Conservation (phyloP, 1,140 invertebrate genomes). For the Octopus sinensis region DNA sequence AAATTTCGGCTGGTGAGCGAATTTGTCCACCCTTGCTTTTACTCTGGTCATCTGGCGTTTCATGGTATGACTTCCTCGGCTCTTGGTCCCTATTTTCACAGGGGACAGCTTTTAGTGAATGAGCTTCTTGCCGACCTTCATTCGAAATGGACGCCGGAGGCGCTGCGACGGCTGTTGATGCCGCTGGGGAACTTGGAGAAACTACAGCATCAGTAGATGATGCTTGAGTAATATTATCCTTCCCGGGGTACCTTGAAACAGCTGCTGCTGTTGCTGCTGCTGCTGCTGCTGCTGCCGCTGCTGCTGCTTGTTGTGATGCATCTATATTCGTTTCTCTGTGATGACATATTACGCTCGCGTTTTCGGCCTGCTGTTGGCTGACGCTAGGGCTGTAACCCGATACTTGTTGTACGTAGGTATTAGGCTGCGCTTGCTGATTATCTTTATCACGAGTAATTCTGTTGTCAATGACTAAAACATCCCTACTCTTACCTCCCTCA, state of each 20-base stretch:
- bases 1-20: background rate
- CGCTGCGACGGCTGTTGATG: background rate
- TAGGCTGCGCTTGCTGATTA: no score
- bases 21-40: background rate
- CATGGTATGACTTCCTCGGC: background rate
- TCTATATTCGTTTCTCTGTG: background rate
- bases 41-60: background rate
- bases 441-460: no score
- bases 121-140: background rate
- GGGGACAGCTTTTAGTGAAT: background rate
- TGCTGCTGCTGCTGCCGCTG: no score
- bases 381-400: background rate
- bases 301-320: background rate
- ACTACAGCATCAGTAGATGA: conserved; percentile 6
- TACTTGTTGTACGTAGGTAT: background rate
- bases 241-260: background rate
- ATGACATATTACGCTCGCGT: background rate
- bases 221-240: background rate
- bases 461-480: no score
- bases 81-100: background rate
- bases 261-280: background rate
- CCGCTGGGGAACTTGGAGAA: conserved; percentile 2
- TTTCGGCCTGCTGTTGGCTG: background rate
- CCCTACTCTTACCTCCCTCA: no score
- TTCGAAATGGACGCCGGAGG: conserved; percentile 9